Percentiles rank a stretch among this genome's conserved stretches.
Evolutionary conservation across 1,140 invertebrate genomes (phyloP).

Genomic region (Andrena cerasifolii): DNA sequence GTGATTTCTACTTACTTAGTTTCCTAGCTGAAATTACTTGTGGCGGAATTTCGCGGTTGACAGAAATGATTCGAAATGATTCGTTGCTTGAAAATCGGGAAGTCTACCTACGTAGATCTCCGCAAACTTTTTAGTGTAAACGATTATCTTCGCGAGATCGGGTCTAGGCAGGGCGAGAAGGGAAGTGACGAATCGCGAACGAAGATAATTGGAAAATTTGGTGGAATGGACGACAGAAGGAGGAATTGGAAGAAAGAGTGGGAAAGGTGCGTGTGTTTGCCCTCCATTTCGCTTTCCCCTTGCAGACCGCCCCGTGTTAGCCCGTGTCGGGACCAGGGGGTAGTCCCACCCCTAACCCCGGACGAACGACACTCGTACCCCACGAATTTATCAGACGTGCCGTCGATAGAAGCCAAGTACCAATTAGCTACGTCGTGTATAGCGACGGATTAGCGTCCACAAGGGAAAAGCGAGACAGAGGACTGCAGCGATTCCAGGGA

Average conservation of each 20-base stretch:
- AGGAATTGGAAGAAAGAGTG: neutral
- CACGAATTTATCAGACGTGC: conserved; percentile 34
- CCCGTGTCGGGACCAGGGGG: conserved; percentile 16
- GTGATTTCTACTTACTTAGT: too few relatives aligned
- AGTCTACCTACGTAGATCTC: too few relatives aligned
- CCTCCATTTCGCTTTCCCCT: conserved; percentile 37
- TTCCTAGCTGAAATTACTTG: too few relatives aligned
- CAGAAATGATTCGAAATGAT: too few relatives aligned
- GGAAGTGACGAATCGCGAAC: too few relatives aligned
- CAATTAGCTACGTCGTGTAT: conserved; percentile 10
- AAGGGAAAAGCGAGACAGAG: neutral
- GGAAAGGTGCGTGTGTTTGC: neutral
- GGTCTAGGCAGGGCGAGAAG: too few relatives aligned
- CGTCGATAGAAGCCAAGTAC: conserved; percentile 12
- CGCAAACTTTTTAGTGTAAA: too few relatives aligned
- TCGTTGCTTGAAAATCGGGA: too few relatives aligned
- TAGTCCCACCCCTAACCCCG: conserved; percentile 36
- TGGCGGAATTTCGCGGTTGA: too few relatives aligned
- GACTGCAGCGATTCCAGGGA: neutral
- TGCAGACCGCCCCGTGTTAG: conserved; percentile 39
- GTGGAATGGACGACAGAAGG: neutral
- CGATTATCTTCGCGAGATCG: too few relatives aligned
- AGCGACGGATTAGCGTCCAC: conserved; percentile 35
- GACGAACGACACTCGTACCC: conserved; percentile 1
- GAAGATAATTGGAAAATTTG: neutral